Percentiles rank a stretch among this genome's conserved stretches.
Evolutionary conservation across 2,113 vertebrate genomes (phyloP).

Genomic region (Tenrec ecaudatus): DNA sequence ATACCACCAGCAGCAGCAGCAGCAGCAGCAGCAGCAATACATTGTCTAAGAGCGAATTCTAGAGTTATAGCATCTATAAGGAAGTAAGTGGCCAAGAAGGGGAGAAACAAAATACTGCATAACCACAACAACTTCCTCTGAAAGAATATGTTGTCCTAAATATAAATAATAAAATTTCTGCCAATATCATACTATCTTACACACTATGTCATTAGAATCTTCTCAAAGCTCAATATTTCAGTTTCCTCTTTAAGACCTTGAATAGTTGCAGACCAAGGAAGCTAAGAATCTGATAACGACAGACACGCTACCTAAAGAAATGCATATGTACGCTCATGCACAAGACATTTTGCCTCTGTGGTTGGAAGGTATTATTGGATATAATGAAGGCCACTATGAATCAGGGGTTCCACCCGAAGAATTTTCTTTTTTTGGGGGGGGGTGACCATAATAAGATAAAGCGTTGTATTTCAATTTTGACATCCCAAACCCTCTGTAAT

Average conservation of each 20-base stretch:
- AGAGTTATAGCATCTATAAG: constrained; percentile 7
- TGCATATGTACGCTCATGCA: neutral
- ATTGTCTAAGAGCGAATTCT: constrained; percentile 13
- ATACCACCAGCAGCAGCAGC: too few species aligned
- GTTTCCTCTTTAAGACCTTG: too few species aligned
- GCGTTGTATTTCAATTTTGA: neutral
- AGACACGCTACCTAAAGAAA: neutral
- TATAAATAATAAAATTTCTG: neutral
- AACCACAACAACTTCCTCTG: neutral
- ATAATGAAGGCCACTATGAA: neutral
- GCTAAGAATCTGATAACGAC: neutral
- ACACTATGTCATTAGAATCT: neutral
- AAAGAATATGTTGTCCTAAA: neutral
- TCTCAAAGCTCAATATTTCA: neutral
- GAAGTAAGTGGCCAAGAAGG: neutral
- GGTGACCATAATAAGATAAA: neutral
- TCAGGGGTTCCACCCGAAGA: neutral
- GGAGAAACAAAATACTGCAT: neutral
- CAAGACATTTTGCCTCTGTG: neutral
- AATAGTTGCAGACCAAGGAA: neutral
- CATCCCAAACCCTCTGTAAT: neutral
- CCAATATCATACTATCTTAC: neutral
- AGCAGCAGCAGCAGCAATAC: too few species aligned
- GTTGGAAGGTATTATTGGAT: constrained; percentile 43
- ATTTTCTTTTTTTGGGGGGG: too few species aligned